Percentiles rank a stretch among this genome's conserved stretches.
Evolutionary conservation across 2,797 vertebrate genomes (phyloP).

Genomic region (Chiloscyllium punctatum): DNA sequence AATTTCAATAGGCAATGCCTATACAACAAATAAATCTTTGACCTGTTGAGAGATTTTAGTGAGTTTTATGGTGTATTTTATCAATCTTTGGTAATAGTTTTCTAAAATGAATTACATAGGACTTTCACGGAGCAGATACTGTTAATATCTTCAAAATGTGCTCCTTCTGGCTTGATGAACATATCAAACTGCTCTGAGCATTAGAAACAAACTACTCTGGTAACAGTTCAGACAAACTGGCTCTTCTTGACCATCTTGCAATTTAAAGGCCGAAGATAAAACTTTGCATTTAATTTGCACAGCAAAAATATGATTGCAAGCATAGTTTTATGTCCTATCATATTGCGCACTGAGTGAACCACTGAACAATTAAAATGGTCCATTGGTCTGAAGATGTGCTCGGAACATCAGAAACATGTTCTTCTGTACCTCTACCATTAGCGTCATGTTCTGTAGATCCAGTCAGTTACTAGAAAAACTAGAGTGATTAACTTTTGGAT

Average conservation of each 20-base stretch:
- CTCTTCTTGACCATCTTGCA: background rate
- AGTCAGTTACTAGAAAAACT: background rate
- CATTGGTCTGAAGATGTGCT: background rate
- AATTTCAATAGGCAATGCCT: no score
- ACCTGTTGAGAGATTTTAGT: no score
- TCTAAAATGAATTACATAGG: background rate
- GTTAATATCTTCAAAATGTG: background rate
- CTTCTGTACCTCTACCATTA: background rate
- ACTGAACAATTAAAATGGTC: background rate
- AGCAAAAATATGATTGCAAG: background rate
- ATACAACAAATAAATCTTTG: no score
- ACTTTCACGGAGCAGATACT: background rate
- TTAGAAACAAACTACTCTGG: background rate
- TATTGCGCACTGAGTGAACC: background rate
- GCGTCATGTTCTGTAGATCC: background rate
- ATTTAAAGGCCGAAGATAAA: background rate
- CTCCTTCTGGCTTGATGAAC: background rate
- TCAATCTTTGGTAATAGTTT: background rate
- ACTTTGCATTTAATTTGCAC: background rate
- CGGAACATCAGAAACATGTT: background rate
- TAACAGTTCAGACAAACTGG: background rate
- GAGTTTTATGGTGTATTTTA: background rate
- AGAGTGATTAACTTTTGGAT: background rate
- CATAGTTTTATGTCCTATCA: background rate
- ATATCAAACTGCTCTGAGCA: background rate